phyloP scores from a whole-genome alignment of 2,888 invertebrate genomes.

The Sminthurides aquaticus region DNA sequence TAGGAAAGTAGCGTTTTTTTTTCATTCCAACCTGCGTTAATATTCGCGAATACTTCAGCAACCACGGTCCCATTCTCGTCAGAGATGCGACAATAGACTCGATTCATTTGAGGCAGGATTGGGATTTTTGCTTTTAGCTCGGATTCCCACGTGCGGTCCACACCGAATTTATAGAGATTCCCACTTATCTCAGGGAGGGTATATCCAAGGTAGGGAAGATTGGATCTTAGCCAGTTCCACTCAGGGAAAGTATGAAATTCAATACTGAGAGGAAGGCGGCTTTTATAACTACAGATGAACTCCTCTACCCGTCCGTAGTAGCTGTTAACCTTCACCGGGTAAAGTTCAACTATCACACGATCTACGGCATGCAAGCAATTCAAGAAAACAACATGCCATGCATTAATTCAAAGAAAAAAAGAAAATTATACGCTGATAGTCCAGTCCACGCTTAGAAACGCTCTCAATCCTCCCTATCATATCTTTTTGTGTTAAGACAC shows the following conservation, averaged over 20 bases:
- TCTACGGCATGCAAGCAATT: conserved; percentile 43
- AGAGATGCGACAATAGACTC: conserved; percentile 46
- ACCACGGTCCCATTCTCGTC: conserved; percentile 45
- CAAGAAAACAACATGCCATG: neutral
- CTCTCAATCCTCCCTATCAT: too few relatives aligned
- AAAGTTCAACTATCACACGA: conserved; percentile 50
- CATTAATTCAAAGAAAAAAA: neutral
- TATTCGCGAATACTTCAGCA: conserved; percentile 46
- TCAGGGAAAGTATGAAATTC: conserved; percentile 45
- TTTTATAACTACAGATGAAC: conserved; percentile 52
- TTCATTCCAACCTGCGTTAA: conserved; percentile 46
- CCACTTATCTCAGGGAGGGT: neutral
- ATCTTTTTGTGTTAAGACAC: too few relatives aligned
- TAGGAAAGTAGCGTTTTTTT: neutral
- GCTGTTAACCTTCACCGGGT: conserved; percentile 49
- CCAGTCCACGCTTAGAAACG: too few relatives aligned
- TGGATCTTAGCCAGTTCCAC: conserved; percentile 30
- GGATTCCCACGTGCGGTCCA: conserved; percentile 25
- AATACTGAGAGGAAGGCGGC: conserved; percentile 47
- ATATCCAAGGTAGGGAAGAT: conserved; percentile 1
- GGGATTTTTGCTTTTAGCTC: conserved; percentile 32
- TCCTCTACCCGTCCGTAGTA: conserved; percentile 47
- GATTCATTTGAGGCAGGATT: conserved; percentile 44
- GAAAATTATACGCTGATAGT: conserved; percentile 8
- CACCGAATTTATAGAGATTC: conserved; percentile 17